Percentiles rank a stretch among this genome's conserved stretches.
Conservation (phyloP, 2,113 vertebrate species). For the Macroglossus sobrinus region DNA sequence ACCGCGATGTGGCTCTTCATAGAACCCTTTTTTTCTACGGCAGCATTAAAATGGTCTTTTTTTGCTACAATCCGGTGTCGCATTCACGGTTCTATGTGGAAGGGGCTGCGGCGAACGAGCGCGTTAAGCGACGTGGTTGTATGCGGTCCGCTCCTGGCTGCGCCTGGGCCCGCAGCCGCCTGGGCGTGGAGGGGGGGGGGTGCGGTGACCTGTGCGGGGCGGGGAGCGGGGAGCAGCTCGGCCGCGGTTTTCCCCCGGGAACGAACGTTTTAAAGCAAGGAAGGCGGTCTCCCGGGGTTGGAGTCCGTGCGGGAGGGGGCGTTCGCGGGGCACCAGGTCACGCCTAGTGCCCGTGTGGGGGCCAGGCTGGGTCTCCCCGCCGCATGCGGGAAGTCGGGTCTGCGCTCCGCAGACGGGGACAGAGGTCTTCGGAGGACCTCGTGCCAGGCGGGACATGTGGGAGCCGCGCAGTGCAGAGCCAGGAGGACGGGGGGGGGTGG, state of each 20-base stretch:
- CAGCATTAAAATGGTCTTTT: constrained; percentile 99
- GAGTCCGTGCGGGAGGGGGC: not conserved
- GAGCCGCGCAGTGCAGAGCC: too few relatives aligned
- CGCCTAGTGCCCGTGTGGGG: accelerated
- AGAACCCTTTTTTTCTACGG: constrained; percentile 99
- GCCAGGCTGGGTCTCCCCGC: not conserved
- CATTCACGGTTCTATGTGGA: constrained; percentile 89
- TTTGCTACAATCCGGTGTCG: constrained; percentile 95
- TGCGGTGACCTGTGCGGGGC: constrained; percentile 84
- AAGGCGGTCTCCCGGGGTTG: not conserved
- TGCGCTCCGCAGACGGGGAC: not conserved
- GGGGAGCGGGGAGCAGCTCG: constrained; percentile 77
- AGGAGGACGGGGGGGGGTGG: not conserved
- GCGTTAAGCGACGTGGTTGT: constrained; percentile 93
- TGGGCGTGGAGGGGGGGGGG: constrained; percentile 83
- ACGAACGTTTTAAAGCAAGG: not conserved
- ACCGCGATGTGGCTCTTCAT: constrained; percentile 98
- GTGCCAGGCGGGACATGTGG: too few relatives aligned
- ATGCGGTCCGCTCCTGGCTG: constrained; percentile 90
- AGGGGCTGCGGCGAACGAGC: constrained; percentile 92
- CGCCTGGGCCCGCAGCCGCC: constrained; percentile 83
- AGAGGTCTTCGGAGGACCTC: not conserved
- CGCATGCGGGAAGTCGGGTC: accelerated
- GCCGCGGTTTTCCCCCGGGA: constrained; percentile 33
- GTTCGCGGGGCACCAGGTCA: not conserved